phyloP scores from a whole-genome alignment of 2,113 vertebrate genomes.

The Vimba vimba region DNA sequence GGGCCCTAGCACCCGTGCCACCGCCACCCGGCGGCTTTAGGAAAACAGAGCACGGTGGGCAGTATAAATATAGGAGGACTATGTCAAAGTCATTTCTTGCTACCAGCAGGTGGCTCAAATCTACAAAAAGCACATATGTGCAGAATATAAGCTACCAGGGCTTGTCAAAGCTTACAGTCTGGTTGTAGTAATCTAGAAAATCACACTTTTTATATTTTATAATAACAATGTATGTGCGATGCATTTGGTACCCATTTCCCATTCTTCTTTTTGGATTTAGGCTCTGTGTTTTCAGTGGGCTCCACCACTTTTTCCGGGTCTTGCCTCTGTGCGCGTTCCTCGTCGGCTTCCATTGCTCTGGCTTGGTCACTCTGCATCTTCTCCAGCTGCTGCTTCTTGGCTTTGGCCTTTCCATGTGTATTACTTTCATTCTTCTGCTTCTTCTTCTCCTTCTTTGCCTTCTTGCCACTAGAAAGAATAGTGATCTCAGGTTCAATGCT shows the following conservation, averaged over 20 bases:
- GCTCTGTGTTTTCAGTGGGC: slow-evolving; percentile 55
- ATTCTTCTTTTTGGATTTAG: slow-evolving; percentile 68
- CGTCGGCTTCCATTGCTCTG: slow-evolving; percentile 33
- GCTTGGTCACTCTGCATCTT: slow-evolving; percentile 66
- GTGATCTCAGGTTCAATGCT: slow-evolving; percentile 34
- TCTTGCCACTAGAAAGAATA: slow-evolving; percentile 9
- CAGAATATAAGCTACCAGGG: neutral
- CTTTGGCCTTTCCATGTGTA: slow-evolving; percentile 61
- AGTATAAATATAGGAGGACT: too few relatives aligned
- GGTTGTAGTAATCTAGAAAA: neutral
- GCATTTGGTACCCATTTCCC: slow-evolving; percentile 73
- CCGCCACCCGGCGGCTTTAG: too few relatives aligned
- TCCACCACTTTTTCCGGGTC: slow-evolving; percentile 39
- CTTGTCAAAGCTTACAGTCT: neutral
- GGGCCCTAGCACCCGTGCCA: too few relatives aligned
- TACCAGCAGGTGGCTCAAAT: neutral
- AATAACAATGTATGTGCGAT: neutral
- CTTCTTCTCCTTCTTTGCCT: slow-evolving; percentile 47
- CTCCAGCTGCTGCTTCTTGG: slow-evolving; percentile 61
- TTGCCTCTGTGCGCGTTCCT: slow-evolving; percentile 41
- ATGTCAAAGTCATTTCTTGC: too few relatives aligned
- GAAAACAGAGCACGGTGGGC: too few relatives aligned
- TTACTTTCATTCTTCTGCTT: slow-evolving; percentile 56
- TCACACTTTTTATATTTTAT: neutral
- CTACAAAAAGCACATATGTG: neutral